Evolutionary conservation across 2,888 invertebrate species (phyloP), one percentile per base, ranked within the genome.

Genomic region (Celastrina argiolus): DNA sequence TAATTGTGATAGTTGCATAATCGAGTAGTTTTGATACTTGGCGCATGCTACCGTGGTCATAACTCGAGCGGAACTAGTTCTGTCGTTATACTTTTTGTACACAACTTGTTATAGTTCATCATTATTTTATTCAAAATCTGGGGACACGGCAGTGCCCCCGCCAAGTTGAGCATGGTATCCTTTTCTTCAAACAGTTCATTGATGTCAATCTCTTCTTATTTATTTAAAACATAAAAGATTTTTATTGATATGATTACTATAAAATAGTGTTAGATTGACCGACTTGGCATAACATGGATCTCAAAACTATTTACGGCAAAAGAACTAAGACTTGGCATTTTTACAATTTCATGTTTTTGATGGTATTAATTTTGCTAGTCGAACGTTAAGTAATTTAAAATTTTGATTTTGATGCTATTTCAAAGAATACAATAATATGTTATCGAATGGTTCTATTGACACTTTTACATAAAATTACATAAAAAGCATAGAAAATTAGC

Each of bases 1-100:
- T 76, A 76, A 76, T 77, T 76, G 75, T 75, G 69, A 71, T 76
- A 75, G 79, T 84, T 82, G 78, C 76, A 74, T 78, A 82, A 83
- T 76, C 76, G 58, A 58, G 18, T 56, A 51, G 51, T 51, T 51
- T 51, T 51, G 51, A 51, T 51, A 51, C 28, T 64, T 72, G 74
- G 71, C 51, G 75, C 70, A 74, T 77, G 76, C 73, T 77, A 75
- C 76, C 75, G 77, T 73, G 66, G 56, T 10, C 26, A 14, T 56
- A 65, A 31, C n/a, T 3, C 51, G 36, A 28, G 41, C 63, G 58
- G 36, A 56, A 58, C 65, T 26, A 41, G 56, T 34, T 59, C 34
- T 26, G 51, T 51, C 51, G 51, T 51, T 51, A 36, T 12, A 36
- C 36, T 51, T 51, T 51, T 51, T 22, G 45, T 31, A 31, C 2